Base-by-base conservation (phyloP, 2,113 vertebrate species). In the Barnardius zonarius region DNA sequence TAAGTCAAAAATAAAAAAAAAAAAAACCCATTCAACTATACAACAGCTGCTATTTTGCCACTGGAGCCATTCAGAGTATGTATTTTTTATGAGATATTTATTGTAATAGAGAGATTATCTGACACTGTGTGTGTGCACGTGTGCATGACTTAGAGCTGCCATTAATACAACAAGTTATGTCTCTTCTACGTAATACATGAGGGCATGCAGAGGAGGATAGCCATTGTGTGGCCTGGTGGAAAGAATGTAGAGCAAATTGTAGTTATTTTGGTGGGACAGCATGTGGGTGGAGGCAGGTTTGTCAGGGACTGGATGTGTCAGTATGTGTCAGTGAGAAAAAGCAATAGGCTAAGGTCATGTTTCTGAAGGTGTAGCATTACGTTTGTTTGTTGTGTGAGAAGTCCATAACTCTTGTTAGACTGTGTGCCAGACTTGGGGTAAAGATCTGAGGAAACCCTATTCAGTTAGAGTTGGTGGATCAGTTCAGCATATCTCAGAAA, bases 21-120 rank as follows among this genome's bases (percentile, higher is more conserved):
- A 28, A 88, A 8, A 2, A 39, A 11, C 39, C 19, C 78, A 16
- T 70, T 72, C 57, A 96, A 97, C 76, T 95, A 95, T 95, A 85
- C 80, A 97, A 95, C 97, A 98, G 97, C 97, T 98, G 97, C 84
- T 98, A 96, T 90, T 98, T 98, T 97, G 93, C 96, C 95, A 63
- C 95, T 67, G 68, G 97, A 95, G 91, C 92, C 92, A 95, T 98
- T 98, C 92, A 95, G 95, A 72, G 72, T 97, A 94, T 95, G 93
- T 93, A 90, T 97, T 97, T 97, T 94, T 97, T 70, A 96, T 97
- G 96, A 97, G 95, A 95, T 97, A 97, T 97, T 98, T 98, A 93
- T 98, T 97, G 76, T 95, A 95, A 92, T 62, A 97, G 88, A 95
- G 78, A 77, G 39, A 62, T 92, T 96, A 55, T 89, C 63, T 68